These are phyloP conservation scores for Tenthredo scrophulariae DNA, from an alignment of 2,888 invertebrate genomes.

Conservation along the genomic window DNA sequence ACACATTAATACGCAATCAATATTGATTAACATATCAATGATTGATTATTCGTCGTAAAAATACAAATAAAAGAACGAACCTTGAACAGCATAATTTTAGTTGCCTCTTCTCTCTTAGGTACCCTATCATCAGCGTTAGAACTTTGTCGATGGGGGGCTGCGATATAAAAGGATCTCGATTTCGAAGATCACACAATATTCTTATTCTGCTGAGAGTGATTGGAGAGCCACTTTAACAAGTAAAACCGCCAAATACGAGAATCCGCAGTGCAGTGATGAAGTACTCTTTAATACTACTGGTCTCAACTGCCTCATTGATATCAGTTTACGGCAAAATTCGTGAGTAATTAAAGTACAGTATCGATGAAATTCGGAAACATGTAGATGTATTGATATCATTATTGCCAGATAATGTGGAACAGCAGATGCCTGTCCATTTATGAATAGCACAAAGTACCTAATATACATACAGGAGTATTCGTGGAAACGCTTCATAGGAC, in stretches of 20 bases:
- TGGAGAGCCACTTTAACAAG: neutral
- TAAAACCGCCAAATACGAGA: neutral
- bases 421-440: neutral
- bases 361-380: neutral
- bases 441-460: neutral
- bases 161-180: conserved; percentile 4
- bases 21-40: neutral
- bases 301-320: neutral
- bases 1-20: neutral
- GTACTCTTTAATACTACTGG: neutral
- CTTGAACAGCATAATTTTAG: neutral
- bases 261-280: neutral
- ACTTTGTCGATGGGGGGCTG: neutral
- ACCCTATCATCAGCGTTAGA: neutral
- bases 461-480: neutral
- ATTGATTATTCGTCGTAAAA: neutral
- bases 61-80: neutral
- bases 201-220: neutral
- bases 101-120: neutral
- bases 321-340: neutral
- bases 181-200: neutral
- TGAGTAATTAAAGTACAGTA: neutral
- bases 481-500: too few relatives aligned
- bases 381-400: neutral
- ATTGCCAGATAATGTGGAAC: neutral